phyloP scores from a whole-genome alignment of 1,140 invertebrate species.

The Achatina immaculata region DNA sequence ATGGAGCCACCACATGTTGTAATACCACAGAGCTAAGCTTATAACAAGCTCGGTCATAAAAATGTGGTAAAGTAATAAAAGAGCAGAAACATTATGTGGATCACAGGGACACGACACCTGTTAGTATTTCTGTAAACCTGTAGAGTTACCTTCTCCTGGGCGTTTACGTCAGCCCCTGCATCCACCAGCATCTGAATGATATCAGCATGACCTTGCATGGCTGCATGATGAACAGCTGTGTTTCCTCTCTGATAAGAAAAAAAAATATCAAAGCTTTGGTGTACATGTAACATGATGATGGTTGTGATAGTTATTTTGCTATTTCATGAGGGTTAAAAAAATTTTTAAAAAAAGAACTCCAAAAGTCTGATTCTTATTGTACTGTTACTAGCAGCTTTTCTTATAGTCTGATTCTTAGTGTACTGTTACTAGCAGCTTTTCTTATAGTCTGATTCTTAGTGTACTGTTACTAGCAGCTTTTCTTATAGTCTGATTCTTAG shows the following conservation, averaged over 20 bases:
- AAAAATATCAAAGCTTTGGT: conserved; percentile 11
- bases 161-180: conserved; percentile 67
- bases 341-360: too few species aligned
- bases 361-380: too few species aligned
- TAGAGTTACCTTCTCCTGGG: conserved; percentile 65
- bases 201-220: conserved; percentile 70
- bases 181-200: conserved; percentile 67
- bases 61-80: neutral
- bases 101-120: neutral
- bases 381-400: too few species aligned
- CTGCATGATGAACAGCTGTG: conserved; percentile 70
- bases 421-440: too few species aligned
- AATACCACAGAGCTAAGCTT: too few species aligned
- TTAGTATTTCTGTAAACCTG: neutral
- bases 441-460: too few species aligned
- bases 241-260: conserved; percentile 55
- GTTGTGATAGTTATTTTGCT: too few species aligned
- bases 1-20: too few species aligned
- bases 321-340: too few species aligned
- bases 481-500: too few species aligned
- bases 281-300: neutral
- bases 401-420: too few species aligned
- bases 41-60: neutral
- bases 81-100: neutral
- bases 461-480: too few species aligned